A percentile compares a stretch with the other conserved stretches of the same genome.
Conservation (phyloP, 2,113 vertebrate species). For the Condylura cristata region DNA sequence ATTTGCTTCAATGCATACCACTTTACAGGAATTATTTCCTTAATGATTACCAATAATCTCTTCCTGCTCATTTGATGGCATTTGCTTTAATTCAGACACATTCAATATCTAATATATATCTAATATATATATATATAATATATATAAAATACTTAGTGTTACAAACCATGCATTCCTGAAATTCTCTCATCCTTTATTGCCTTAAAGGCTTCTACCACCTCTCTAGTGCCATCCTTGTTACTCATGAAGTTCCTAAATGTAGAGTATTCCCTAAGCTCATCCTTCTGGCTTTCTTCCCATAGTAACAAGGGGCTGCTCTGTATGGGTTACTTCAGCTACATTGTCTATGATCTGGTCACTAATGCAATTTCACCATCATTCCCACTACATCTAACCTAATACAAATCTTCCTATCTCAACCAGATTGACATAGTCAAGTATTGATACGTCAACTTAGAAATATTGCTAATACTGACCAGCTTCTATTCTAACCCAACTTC, state of each 20-base stretch:
- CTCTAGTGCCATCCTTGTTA: background rate
- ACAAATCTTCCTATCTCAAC: background rate
- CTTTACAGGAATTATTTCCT: background rate
- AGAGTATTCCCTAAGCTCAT: background rate
- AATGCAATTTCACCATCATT: background rate
- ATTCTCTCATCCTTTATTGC: background rate
- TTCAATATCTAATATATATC: background rate
- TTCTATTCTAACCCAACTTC: background rate
- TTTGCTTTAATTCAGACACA: background rate
- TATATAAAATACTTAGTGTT: background rate
- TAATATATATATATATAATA: too few species aligned
- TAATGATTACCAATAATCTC: background rate
- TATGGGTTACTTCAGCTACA: background rate
- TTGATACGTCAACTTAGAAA: background rate
- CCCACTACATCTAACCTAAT: background rate
- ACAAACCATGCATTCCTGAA: background rate
- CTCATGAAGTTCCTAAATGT: background rate
- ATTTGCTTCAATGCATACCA: background rate
- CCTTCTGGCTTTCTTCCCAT: background rate
- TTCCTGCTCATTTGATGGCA: background rate
- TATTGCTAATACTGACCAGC: background rate
- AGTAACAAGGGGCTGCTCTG: background rate
- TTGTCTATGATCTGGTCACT: background rate
- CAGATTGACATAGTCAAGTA: background rate
- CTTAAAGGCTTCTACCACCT: background rate